Evolutionary conservation across 2,113 vertebrate genomes (phyloP).

Genomic region (Plectropomus leopardus): DNA sequence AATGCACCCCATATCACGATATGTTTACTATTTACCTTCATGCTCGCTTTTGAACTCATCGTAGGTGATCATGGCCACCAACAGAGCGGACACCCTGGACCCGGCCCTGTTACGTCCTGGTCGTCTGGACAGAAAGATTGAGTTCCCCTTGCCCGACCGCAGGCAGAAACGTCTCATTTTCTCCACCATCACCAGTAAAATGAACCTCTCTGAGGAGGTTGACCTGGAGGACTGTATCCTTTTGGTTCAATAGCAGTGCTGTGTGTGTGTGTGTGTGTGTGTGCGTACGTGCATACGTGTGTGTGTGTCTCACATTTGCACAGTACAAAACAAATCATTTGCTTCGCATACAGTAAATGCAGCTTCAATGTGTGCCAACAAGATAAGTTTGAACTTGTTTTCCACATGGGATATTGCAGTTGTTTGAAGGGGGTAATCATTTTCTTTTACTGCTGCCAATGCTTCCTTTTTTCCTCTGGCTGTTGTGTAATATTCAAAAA

Average conservation of each 20-base stretch:
- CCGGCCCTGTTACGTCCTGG: conserved; percentile 93
- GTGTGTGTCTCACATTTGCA: neutral
- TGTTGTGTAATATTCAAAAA: no score
- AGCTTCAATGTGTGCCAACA: neutral
- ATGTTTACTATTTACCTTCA: neutral
- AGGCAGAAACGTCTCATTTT: conserved; percentile 95
- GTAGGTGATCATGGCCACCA: conserved; percentile 97
- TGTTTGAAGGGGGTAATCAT: neutral
- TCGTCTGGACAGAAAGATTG: conserved; percentile 94
- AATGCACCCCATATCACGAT: neutral
- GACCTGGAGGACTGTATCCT: conserved; percentile 98
- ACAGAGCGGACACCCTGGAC: conserved; percentile 95
- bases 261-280: neutral
- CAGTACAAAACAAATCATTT: neutral
- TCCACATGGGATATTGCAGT: no score
- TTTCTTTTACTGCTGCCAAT: neutral
- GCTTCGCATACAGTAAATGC: neutral
- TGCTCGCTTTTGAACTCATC: neutral
- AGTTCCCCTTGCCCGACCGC: conserved; percentile 94
- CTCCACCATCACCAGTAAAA: conserved; percentile 96
- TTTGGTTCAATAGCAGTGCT: neutral
- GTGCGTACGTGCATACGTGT: neutral
- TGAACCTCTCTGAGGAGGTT: conserved; percentile 97
- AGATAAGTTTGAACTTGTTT: neutral
- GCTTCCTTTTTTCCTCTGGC: neutral